phyloP scores from a whole-genome alignment of 2,888 invertebrate genomes.

The Megaustenia siamemsis region DNA sequence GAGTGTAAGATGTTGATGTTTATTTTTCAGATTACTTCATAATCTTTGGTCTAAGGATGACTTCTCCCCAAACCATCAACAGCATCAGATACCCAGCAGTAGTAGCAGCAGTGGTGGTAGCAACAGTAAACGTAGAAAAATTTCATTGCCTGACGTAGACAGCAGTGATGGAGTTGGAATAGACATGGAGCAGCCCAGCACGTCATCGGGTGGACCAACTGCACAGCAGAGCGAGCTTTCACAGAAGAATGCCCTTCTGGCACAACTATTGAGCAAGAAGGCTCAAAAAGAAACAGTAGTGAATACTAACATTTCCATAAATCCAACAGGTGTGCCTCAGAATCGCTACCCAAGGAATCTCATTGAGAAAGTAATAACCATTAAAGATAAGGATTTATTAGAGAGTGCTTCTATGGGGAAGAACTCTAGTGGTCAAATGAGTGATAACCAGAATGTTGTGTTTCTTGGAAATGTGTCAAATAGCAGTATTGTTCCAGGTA shows the following conservation, averaged over 20 bases:
- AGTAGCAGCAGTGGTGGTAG: slow-evolving; percentile 59
- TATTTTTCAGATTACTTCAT: slow-evolving; percentile 55
- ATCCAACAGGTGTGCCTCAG: slow-evolving; percentile 82
- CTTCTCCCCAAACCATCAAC: slow-evolving; percentile 56
- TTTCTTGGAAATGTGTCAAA: neutral
- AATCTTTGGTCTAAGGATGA: slow-evolving; percentile 71
- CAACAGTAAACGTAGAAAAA: slow-evolving; percentile 62
- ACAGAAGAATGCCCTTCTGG: slow-evolving; percentile 73
- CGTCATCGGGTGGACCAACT: slow-evolving; percentile 24
- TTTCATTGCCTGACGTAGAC: slow-evolving; percentile 63
- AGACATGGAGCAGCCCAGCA: slow-evolving; percentile 56
- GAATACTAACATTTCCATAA: slow-evolving; percentile 68
- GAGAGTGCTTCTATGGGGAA: neutral
- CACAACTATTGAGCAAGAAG: slow-evolving; percentile 74
- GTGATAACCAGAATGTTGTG: neutral
- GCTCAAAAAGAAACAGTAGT: slow-evolving; percentile 70
- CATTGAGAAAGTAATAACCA: slow-evolving; percentile 64
- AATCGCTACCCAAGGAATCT: slow-evolving; percentile 77
- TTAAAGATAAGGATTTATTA: slow-evolving; percentile 41
- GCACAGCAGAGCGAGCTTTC: slow-evolving; percentile 42
- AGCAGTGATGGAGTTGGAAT: slow-evolving; percentile 64
- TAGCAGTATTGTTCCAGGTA: neutral
- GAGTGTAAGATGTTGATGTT: no score
- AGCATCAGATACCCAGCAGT: slow-evolving; percentile 43
- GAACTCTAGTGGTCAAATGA: neutral